Percentiles rank a stretch among this genome's conserved stretches.
Conservation (phyloP, 2,797 vertebrate species). For the Remorina albescens region DNA sequence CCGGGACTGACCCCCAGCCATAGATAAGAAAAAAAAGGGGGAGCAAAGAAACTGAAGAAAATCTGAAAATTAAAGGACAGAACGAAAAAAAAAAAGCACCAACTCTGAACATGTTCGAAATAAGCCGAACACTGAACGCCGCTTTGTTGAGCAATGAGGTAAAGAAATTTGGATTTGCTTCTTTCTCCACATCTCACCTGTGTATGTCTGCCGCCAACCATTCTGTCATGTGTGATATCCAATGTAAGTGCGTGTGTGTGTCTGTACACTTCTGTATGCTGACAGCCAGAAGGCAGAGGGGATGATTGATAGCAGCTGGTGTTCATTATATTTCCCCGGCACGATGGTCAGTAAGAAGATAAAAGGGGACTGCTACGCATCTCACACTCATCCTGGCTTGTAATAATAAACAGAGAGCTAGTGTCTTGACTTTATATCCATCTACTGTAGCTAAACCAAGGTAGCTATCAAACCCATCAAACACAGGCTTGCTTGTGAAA, state of each 20-base stretch:
- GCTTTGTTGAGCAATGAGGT: slow-evolving; percentile 99
- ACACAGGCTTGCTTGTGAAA: slow-evolving; percentile 92
- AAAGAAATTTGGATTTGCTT: slow-evolving; percentile 85
- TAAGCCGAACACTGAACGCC: slow-evolving; percentile 99
- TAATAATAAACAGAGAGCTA: slow-evolving; percentile 70
- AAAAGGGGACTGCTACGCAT: slow-evolving; percentile 66
- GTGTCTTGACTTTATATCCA: slow-evolving; percentile 78
- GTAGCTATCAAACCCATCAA: slow-evolving; percentile 91
- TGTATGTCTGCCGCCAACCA: slow-evolving; percentile 80
- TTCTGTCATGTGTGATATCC: slow-evolving; percentile 74
- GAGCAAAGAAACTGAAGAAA: slow-evolving; percentile 81
- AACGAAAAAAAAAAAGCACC: slow-evolving; percentile 64
- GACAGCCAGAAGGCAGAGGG: slow-evolving; percentile 63
- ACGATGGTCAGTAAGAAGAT: slow-evolving; percentile 53
- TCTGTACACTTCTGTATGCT: slow-evolving; percentile 65
- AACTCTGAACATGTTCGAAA: slow-evolving; percentile 98
- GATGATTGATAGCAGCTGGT: slow-evolving; percentile 72
- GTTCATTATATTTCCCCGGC: slow-evolving; percentile 64
- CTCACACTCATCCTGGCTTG: slow-evolving; percentile 71
- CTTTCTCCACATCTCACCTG: slow-evolving; percentile 74
- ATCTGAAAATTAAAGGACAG: slow-evolving; percentile 70
- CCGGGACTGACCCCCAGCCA: slow-evolving; percentile 81
- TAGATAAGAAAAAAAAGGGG: slow-evolving; percentile 64
- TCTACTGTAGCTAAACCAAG: slow-evolving; percentile 87
- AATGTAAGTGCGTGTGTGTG: slow-evolving; percentile 60